These are phyloP conservation scores for Brevimyrus niger DNA, from an alignment of 2,113 vertebrate species.

Conservation along the genomic window DNA sequence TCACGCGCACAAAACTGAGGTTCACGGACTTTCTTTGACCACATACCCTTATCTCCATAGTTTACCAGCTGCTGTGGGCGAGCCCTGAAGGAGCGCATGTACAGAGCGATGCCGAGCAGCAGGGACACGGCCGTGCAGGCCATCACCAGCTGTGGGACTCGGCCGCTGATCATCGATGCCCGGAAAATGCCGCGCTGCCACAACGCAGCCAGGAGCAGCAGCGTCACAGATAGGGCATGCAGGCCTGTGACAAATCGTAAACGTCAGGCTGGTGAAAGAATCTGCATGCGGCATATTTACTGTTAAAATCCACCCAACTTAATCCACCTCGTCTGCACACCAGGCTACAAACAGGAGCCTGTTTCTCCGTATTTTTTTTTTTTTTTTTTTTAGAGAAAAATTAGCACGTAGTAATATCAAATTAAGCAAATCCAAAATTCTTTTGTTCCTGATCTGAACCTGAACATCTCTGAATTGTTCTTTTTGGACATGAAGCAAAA, in stretches of 20 bases:
- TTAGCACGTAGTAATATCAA: background rate
- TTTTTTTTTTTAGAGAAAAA: background rate
- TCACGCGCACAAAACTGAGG: background rate
- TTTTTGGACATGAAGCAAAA: background rate
- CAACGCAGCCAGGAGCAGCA: constrained; percentile 7
- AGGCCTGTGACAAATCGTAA: constrained; percentile 23
- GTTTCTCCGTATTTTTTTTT: background rate
- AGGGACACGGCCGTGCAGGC: constrained; percentile 16
- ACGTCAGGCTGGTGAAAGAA: background rate
- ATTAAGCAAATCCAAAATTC: background rate
- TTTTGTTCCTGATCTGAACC: background rate
- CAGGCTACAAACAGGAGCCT: background rate
- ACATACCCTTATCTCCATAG: constrained; percentile 7
- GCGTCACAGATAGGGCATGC: constrained; percentile 23
- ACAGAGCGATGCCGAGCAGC: constrained; percentile 20
- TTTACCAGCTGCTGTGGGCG: constrained; percentile 9
- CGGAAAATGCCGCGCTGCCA: constrained; percentile 25
- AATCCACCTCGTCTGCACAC: background rate
- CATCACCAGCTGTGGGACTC: constrained; percentile 26
- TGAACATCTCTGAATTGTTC: background rate
- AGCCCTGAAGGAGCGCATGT: background rate
- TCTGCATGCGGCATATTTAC: background rate
- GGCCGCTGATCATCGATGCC: constrained; percentile 4
- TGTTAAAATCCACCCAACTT: background rate
- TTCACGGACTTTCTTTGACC: background rate